Evolutionary conservation across 1,140 invertebrate genomes (phyloP).

Genomic region (Myzus persicae): DNA sequence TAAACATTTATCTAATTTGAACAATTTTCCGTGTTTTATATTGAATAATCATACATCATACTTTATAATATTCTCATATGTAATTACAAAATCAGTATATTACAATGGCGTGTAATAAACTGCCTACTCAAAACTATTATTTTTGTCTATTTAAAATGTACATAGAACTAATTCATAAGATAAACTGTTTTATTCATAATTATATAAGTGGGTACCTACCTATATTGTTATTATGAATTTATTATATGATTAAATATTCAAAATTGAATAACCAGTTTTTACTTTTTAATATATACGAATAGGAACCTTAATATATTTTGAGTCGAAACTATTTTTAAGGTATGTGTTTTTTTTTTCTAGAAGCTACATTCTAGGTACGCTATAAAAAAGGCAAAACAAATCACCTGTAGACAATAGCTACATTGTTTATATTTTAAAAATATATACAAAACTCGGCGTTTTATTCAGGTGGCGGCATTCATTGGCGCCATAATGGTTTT

Average conservation of each 20-base stretch:
- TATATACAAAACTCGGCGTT: slow-evolving; percentile 19
- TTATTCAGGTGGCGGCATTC: slow-evolving; percentile 35
- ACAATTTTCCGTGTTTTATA: background rate
- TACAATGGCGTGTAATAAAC: background rate
- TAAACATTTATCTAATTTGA: background rate
- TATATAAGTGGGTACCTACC: background rate
- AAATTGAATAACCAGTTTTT: slow-evolving; percentile 18
- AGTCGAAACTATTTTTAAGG: background rate
- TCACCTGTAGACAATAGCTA: background rate
- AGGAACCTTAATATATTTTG: background rate
- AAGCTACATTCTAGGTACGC: background rate
- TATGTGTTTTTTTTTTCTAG: background rate
- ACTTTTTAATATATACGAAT: background rate
- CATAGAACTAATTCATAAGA: background rate
- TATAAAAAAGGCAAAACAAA: slow-evolving; percentile 21
- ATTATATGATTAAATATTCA: slow-evolving; percentile 22
- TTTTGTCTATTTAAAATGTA: background rate
- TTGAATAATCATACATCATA: background rate
- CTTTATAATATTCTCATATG: background rate
- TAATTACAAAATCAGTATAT: background rate
- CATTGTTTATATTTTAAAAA: slow-evolving; percentile 14
- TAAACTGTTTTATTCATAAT: background rate
- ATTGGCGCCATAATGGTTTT: slow-evolving; percentile 48
- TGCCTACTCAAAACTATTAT: background rate
- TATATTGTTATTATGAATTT: background rate